Percentiles rank a stretch among this genome's conserved stretches.
These are phyloP conservation scores for Amblyjoppa proteus DNA, from an alignment of 2,888 invertebrate genomes.

Conservation along the genomic window DNA sequence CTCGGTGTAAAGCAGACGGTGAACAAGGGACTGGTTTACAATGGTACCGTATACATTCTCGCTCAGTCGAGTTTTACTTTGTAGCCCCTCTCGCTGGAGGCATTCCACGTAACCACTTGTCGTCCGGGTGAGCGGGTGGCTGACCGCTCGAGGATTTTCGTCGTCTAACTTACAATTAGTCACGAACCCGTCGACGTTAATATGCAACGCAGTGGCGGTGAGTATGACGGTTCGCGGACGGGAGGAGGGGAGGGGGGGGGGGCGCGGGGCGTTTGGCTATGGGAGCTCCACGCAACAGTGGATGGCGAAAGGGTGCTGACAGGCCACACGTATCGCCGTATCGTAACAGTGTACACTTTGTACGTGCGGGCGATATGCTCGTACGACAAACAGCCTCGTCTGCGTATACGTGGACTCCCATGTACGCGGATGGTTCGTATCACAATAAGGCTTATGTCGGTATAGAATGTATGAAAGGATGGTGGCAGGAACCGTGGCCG, in stretches of 20 bases:
- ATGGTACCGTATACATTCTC: slow-evolving; percentile 13
- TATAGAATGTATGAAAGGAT: slow-evolving; percentile 32
- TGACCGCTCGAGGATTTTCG: slow-evolving; percentile 78
- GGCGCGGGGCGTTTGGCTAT: not conserved
- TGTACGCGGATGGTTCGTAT: not conserved
- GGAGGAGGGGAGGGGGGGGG: slow-evolving; percentile 31
- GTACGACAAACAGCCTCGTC: slow-evolving; percentile 18
- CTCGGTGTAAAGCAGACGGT: not conserved
- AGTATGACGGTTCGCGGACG: slow-evolving; percentile 44
- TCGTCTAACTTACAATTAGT: slow-evolving; percentile 74
- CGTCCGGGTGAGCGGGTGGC: slow-evolving; percentile 68
- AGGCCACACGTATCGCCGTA: slow-evolving; percentile 40
- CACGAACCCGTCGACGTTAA: slow-evolving; percentile 75
- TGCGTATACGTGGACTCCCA: not conserved
- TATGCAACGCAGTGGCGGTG: slow-evolving; percentile 62
- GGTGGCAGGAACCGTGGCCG: slow-evolving; percentile 40
- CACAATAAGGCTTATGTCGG: not conserved
- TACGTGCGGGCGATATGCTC: slow-evolving; percentile 38
- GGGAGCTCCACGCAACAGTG: slow-evolving; percentile 19
- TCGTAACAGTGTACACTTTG: slow-evolving; percentile 38
- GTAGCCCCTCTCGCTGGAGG: slow-evolving; percentile 15
- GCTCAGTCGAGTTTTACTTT: slow-evolving; percentile 1
- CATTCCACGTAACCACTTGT: slow-evolving; percentile 56
- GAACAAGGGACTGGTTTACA: not conserved
- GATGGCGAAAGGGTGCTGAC: slow-evolving; percentile 35